Evolutionary conservation across 1,140 invertebrate species (phyloP), one percentile per base, ranked within the genome.

Genomic region (Fragariocoptes setiger): DNA sequence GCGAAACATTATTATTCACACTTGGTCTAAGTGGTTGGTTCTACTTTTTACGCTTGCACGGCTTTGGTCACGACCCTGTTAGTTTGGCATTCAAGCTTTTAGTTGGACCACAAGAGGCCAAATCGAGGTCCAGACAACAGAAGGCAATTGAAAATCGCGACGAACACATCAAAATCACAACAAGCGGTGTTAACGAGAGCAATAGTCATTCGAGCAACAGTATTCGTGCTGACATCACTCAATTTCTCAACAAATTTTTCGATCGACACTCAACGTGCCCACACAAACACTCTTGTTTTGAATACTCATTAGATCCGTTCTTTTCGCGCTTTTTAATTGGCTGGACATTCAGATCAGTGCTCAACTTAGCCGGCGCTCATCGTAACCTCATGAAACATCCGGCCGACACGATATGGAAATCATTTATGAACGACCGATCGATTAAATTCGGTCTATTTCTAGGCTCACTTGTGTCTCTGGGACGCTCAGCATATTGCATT

Each of bases 1-100:
- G 72, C 17, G 67, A 74, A 56, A 63, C 56, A 8, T 4, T 46
- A 2, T 22, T 47, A n/a, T 47, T 47, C 35, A 20, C 43, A 3
- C 13, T 31, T 3, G 22, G 39, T n/a, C 44, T 42, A 12, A 17
- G 22, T 13, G 4, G 38, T 2, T 37, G 44, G 21, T 16, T 45
- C 2, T 45, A 42, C 19, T 18, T 47, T n/a, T 15, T 45, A 8
- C 40, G 44, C 22, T 37, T 22, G 14, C 38, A 42, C 25, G 44
- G 44, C 14, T 31, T 40, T 19, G 19, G 46, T 15, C 15, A 35
- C 25, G 46, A 47, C 40, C 43, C 43, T 5, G 31, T 47, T 16
- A 35, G 39, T 17, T 21, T 38, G n/a, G 39, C 38, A 4, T 35
- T 47, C 13, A 35, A 43, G 40, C 19, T 42, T 13, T 18, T 45